phyloP scores from a whole-genome alignment of 2,888 invertebrate genomes.

The Trissoscelio sp. region DNA sequence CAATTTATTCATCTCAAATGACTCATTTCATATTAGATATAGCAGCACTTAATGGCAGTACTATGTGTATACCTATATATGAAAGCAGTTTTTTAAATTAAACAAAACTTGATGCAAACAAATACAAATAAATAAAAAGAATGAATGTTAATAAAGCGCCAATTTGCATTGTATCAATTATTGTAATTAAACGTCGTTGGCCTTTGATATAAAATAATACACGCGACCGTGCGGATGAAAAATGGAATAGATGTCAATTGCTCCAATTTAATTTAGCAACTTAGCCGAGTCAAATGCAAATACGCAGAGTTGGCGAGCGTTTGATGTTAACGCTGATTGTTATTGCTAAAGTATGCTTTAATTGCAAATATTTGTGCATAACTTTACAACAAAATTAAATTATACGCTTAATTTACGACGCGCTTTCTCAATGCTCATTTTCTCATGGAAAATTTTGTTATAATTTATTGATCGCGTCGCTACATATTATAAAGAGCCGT shows the following conservation, averaged over 20 bases:
- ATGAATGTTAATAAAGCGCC: too few relatives aligned
- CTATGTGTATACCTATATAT: too few relatives aligned
- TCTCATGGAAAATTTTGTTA: slow-evolving; percentile 36
- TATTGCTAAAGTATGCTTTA: slow-evolving; percentile 6
- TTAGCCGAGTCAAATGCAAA: slow-evolving; percentile 29
- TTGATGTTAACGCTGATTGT: slow-evolving; percentile 14
- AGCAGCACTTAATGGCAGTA: too few relatives aligned
- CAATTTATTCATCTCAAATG: too few relatives aligned
- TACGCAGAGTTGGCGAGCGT: slow-evolving; percentile 6
- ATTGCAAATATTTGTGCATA: slow-evolving; percentile 30
- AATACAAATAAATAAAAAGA: too few relatives aligned
- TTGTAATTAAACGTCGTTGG: slow-evolving; percentile 3
- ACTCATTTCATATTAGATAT: too few relatives aligned
- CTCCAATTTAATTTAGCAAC: slow-evolving; percentile 40
- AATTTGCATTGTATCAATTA: too few relatives aligned
- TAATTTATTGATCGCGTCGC: slow-evolving; percentile 38
- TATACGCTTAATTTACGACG: slow-evolving; percentile 20
- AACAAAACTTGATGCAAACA: too few relatives aligned
- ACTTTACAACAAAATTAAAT: slow-evolving; percentile 28
- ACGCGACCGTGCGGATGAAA: slow-evolving; percentile 21
- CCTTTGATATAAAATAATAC: slow-evolving; percentile 16
- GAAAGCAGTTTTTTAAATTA: too few relatives aligned
- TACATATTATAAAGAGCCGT: slow-evolving; percentile 12
- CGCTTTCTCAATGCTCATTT: not conserved
- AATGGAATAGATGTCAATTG: slow-evolving; percentile 40